Base-by-base conservation (phyloP, 1,140 invertebrate species). In the Colletes latitarsis region DNA sequence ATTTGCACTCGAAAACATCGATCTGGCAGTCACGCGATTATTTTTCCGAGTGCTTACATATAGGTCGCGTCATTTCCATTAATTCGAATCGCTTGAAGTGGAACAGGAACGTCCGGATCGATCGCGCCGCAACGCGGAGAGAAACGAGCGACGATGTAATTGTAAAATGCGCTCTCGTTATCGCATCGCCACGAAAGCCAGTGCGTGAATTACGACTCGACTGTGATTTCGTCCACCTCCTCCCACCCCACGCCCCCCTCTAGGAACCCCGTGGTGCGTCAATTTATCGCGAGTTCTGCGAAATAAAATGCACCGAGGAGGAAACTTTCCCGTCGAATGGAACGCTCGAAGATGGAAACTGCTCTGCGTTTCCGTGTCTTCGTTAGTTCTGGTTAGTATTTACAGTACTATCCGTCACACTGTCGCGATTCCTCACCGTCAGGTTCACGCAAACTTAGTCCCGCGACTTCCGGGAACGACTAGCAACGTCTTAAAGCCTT, bases 31-130 rank as follows among this genome's bases (percentile, higher is more conserved):
- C 75, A 71, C 21, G 67, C 57, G 75, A 77, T 77, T 77, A 77
- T 77, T 77, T 77, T 77, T 77, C 75, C 75, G 30, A 21, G 9
- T 49, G 67, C 43, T 41, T 52, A 62, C 67, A 58, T 82, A 77
- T 82, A 69, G 82, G 57, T 81, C 73, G 53, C 53, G 73, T 85
- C 84, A 77, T 82, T 82, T 82, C 83, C 69, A 85, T 85, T 82
- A 85, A 85, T 85, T 81, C 79, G 57, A 60, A 82, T 82, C 73
- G 79, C 74, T 85, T 85, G 66, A 57, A 85, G 82, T 63, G 58
- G 78, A 69, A 39, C 30, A 30, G 73, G 43, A 21, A 43, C 69
- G 67, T 67, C 21, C 55, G 30, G 76, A 60, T 77, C 83, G 74
- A 85, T 85, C 58, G 69, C 57, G 41, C 17, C 63, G 52, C 17